These are phyloP conservation scores for Drosophila nasuta DNA, from an alignment of 1,140 invertebrate species.

Conservation along the genomic window DNA sequence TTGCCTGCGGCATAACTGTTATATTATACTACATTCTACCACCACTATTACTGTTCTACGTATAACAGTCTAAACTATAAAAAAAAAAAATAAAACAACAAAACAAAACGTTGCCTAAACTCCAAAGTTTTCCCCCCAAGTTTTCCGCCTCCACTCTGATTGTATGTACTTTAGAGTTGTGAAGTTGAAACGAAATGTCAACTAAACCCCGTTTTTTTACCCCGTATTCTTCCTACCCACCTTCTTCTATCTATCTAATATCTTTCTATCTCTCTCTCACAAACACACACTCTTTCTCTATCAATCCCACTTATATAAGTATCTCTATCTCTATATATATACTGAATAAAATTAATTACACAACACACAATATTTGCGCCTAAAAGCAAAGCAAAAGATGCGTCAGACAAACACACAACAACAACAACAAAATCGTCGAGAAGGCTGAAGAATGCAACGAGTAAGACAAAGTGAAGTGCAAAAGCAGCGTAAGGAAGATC, in stretches of 20 bases:
- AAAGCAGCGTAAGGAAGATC: too few relatives aligned
- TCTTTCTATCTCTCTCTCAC: background rate
- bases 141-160: background rate
- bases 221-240: background rate
- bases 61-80: slow-evolving; percentile 2
- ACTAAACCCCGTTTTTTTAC: background rate
- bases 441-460: background rate
- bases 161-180: slow-evolving; percentile 11
- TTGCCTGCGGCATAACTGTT: slow-evolving; percentile 35
- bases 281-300: slow-evolving; percentile 5
- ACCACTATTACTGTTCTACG: background rate
- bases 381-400: slow-evolving; percentile 6
- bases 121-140: slow-evolving; percentile 7
- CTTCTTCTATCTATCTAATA: background rate
- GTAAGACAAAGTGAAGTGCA: too few relatives aligned
- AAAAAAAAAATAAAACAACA: too few relatives aligned
- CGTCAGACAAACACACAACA: background rate
- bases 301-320: background rate
- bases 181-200: slow-evolving; percentile 1
- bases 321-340: background rate
- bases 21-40: background rate
- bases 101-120: slow-evolving; percentile 18
- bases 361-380: slow-evolving; percentile 8
- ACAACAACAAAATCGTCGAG: background rate
- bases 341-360: slow-evolving; percentile 7